These are phyloP conservation scores for Urechis unicinctus DNA, from an alignment of 2,888 invertebrate species.

Conservation along the genomic window DNA sequence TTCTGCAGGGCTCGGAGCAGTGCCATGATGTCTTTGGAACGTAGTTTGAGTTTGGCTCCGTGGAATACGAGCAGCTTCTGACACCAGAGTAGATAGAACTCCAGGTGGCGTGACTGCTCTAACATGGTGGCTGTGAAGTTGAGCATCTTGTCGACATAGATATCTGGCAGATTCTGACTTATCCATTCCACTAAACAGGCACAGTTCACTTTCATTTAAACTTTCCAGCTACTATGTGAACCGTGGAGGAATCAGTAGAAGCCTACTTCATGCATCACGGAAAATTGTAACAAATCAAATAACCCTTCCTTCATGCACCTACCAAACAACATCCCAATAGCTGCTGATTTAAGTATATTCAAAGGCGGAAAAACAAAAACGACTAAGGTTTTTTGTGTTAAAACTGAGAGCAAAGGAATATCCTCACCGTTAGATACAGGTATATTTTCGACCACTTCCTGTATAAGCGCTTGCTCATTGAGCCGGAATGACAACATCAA, in stretches of 20 bases:
- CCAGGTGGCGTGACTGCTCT: constrained; percentile 74
- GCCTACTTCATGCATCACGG: too few species aligned
- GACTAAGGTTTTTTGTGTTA: too few species aligned
- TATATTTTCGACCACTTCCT: constrained; percentile 74
- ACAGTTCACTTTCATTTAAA: too few species aligned
- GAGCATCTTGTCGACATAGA: constrained; percentile 71
- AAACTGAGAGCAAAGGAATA: too few species aligned
- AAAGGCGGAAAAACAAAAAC: too few species aligned
- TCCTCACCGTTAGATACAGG: constrained; percentile 66
- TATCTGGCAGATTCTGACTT: constrained; percentile 63
- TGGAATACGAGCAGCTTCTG: constrained; percentile 63
- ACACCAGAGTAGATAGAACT: constrained; percentile 80
- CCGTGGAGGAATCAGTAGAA: too few species aligned
- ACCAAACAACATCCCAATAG: too few species aligned
- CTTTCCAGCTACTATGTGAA: too few species aligned
- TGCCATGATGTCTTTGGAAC: constrained; percentile 59
- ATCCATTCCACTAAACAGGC: constrained; percentile 54
- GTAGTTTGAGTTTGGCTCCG: constrained; percentile 54
- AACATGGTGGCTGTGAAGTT: constrained; percentile 64
- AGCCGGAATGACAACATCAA: constrained; percentile 78
- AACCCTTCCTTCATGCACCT: too few species aligned
- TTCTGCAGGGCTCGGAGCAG: constrained; percentile 71
- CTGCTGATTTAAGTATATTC: too few species aligned
- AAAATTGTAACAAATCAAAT: too few species aligned
- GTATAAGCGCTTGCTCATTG: constrained; percentile 70